phyloP scores from a whole-genome alignment of 2,888 invertebrate species.

The Rhamphomyia laevipes region DNA sequence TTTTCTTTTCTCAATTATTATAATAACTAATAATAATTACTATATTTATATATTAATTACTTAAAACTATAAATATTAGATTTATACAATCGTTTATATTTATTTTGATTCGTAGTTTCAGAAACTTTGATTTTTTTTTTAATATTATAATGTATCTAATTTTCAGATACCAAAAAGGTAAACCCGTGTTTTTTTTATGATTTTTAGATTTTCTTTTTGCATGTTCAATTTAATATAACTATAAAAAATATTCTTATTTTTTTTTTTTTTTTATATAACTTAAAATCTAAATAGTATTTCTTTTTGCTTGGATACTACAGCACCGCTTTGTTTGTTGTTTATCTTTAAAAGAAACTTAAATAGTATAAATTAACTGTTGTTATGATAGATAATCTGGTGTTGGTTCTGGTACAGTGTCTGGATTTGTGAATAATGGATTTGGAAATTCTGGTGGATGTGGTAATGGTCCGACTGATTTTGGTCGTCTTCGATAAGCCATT shows the following conservation, averaged over 20 bases:
- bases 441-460: constrained; percentile 94
- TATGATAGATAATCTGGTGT: constrained; percentile 66
- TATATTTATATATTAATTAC: constrained; percentile 21
- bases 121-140: constrained; percentile 18
- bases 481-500: constrained; percentile 81
- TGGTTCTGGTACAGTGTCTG: constrained; percentile 69
- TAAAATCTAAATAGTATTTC: constrained; percentile 3
- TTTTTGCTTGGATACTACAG: too few relatives aligned
- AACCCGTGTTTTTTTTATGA: constrained; percentile 16
- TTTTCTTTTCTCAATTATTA: too few relatives aligned
- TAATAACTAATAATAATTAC: constrained; percentile 17
- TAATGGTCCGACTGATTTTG: constrained; percentile 77
- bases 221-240: constrained; percentile 8
- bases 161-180: constrained; percentile 3
- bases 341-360: constrained; percentile 8
- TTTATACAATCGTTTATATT: neutral
- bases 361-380: too few relatives aligned
- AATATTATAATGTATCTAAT: constrained; percentile 16
- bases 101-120: constrained; percentile 14
- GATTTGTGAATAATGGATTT: constrained; percentile 79
- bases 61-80: too few relatives aligned
- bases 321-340: constrained; percentile 4
- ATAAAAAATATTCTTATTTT: constrained; percentile 1
- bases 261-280: constrained; percentile 11
- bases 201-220: constrained; percentile 13